These are phyloP conservation scores for Gadopsis marmoratus DNA, from an alignment of 2,797 vertebrate species.

Conservation along the genomic window DNA sequence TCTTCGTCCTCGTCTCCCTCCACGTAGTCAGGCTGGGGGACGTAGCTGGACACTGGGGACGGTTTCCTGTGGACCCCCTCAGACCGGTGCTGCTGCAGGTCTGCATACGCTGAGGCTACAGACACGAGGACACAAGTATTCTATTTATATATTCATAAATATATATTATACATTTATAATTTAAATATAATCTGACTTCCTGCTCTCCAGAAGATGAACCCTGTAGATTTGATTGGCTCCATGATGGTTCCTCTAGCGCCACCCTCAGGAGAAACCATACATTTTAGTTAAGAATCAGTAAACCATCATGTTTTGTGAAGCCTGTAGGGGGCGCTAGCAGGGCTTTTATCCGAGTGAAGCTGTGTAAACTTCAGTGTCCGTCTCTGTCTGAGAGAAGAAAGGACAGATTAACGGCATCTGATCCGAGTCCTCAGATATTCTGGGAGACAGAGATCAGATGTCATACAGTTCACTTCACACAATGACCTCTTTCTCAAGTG, in stretches of 20 bases:
- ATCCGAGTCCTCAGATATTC: slow-evolving; percentile 75
- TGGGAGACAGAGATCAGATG: slow-evolving; percentile 76
- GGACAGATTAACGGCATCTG: slow-evolving; percentile 71
- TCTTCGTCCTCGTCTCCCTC: slow-evolving; percentile 87
- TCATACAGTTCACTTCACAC: slow-evolving; percentile 74
- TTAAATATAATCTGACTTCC: background rate
- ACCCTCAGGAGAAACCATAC: background rate
- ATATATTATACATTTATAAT: no score
- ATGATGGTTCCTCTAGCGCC: background rate
- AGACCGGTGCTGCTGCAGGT: slow-evolving; percentile 83
- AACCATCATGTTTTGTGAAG: background rate
- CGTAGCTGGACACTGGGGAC: slow-evolving; percentile 80
- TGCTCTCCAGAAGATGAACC: slow-evolving; percentile 7
- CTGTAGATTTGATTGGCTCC: background rate
- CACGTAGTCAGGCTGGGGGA: slow-evolving; percentile 89
- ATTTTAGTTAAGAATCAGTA: no score
- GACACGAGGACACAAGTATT: background rate
- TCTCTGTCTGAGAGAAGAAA: slow-evolving; percentile 27
- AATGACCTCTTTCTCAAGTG: slow-evolving; percentile 75
- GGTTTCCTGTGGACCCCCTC: slow-evolving; percentile 56
- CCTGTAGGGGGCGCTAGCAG: background rate
- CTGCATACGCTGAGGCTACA: slow-evolving; percentile 90
- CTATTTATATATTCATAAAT: no score
- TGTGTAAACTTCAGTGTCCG: background rate
- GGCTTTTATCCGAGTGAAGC: background rate